Base-by-base conservation (phyloP, 2,113 vertebrate genomes). In the Stictonetta naevosa region DNA sequence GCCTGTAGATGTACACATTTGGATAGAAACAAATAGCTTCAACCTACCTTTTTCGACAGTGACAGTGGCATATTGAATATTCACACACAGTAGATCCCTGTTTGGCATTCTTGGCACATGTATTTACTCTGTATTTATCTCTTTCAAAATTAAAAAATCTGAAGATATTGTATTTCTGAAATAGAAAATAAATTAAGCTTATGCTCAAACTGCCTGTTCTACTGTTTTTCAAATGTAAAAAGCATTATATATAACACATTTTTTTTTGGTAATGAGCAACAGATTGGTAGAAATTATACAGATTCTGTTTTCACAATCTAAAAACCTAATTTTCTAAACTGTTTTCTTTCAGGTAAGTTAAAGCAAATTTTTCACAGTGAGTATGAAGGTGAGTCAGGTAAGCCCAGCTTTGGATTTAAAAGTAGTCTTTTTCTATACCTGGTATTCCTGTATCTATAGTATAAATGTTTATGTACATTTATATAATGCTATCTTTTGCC, bases 311-410 rank as follows among this genome's bases (percentile, higher is more conserved):
- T 62, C 34, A 71, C 4, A 60, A 4, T 79, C 20, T 82, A 85
- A 89, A 95, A 93, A 31, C 74, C 63, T 93, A 4, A 95, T 90
- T 93, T 90, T 85, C 33, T 69, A 26, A 92, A 92, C 34, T 74
- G 36, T 79, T 73, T 93, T 95, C 38, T 97, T 97, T 67, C 69
- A 97, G 96, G 96, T 97, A 96, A 93, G 93, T 91, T 93, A 90
- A 91, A 89, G 46, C 46, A 59, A 59, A 75, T 69, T 90, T 95
- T 93, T 94, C 85, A 25, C n/a, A 58, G 42, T 63, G 53, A 82
- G 10, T 88, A 67, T 84, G 63, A 93, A 86, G 20, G 52, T 34
- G 86, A 82, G 28, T 92, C 94, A 93, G 97, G 95, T 96, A 95
- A 96, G 87, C 11, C 31, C 19, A 62, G 9, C 34, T 85, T 74